Base-by-base conservation (phyloP, 2,888 invertebrate species). In the Myopa testacea region DNA sequence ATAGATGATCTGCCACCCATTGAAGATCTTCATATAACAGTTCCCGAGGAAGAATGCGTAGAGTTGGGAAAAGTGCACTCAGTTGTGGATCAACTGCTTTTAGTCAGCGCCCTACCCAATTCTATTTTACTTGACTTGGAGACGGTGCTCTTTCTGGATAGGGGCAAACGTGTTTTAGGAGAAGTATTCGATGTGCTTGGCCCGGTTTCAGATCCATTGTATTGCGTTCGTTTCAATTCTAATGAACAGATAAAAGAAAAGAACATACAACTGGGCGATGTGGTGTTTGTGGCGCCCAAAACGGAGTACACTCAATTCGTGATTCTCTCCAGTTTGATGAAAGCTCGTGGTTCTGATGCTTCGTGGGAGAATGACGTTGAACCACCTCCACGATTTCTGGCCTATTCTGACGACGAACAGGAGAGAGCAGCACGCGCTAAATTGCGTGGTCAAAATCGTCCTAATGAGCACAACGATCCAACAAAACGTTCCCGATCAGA, bases 151-250 rank as follows among this genome's bases (percentile, higher is more conserved):
- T 98, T 98, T 88, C 86, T 96, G 78, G 94, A 96, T 16, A 92
- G 93, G 82, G 95, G 96, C 4, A 92, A 93, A 80, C 92, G 92
- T 82, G 91, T 95, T 12, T 89, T 96, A 5, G 88, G 88, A 0
- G 92, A 93, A 87, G 93, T 98, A 71, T 97, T 96, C 88, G 98
- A 98, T 90, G 96, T 98, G 0, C 94, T 98, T 87, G 98, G 98
- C 16, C 95, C 93, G 72, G 95, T 98, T 0, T 91, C 92, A 0
- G 93, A 94, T 83, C 98, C 98, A 0, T 92, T 95, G 82, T 98
- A 98, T 89, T 94, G 95, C 82, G 92, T 98, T n/a, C 92, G 98
- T 4, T 98, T 98, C 89, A 98, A 97, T 90, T 93, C 92, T 0
- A 87, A 88, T 14, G 92, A 94, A 75, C 95, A 98, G 86, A 95